Evolutionary conservation across 2,797 vertebrate genomes (phyloP), one percentile per base, ranked within the genome.

Genomic region (Girardinus metallicus): DNA sequence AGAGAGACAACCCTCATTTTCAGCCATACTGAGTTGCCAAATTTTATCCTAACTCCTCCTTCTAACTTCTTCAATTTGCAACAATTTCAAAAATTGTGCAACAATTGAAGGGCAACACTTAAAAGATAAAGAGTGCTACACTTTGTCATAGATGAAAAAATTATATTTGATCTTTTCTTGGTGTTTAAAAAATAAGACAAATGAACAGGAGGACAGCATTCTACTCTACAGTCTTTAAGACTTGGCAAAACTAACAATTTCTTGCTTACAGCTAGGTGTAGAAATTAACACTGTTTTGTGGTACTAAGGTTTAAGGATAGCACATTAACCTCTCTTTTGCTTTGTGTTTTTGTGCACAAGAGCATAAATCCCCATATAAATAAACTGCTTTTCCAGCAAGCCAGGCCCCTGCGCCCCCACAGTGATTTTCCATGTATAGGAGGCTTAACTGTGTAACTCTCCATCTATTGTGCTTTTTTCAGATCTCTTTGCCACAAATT

Each of bases 401-500:
- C 91, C 92, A 87, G 90, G 86, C 79, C 88, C 87, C 76, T 78
- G 81, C 76, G 83, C 77, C 85, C 82, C 77, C 49, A 39, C 84
- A 85, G 84, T 81, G 76, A 88, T 89, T 91, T 88, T 83, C 85
- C 85, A 85, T 87, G 84, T 83, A 80, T 86, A 73, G 85, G 77
- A 86, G 83, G 87, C 88, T 94, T 94, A 93, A 91, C 92, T 89
- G 85, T 79, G 82, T 75, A 85, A 88, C 79, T 89, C 74, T 3
- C 66, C 82, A 82, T 92, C 88, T 84, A 76, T 72, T 77, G 77
- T 86, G 82, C 39, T 68, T 68, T 70, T 89, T 95, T 91, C 90
- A 87, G 87, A 91, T 93, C 87, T 90, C 89, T 90, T 81, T 92
- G 83, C 83, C 79, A 75, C 92, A 94, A 95, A 96, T 96, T 93